These are phyloP conservation scores for Chaunax sp. DNA, from an alignment of 2,797 vertebrate species.

Conservation along the genomic window DNA sequence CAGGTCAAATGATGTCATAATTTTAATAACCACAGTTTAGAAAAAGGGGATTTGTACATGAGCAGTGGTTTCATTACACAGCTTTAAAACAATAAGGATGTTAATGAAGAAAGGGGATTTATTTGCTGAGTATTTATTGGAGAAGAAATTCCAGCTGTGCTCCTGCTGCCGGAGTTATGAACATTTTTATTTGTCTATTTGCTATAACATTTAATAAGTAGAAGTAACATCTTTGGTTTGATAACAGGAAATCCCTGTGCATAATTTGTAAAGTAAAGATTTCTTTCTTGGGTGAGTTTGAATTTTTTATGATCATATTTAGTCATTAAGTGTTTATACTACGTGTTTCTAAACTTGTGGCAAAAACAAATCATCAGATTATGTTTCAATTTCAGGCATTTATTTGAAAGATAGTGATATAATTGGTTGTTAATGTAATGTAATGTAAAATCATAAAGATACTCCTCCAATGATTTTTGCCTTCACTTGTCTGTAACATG, in stretches of 20 bases:
- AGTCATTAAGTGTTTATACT: not conserved
- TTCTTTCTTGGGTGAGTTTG: not conserved
- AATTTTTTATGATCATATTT: not conserved
- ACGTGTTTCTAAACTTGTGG: too few species aligned
- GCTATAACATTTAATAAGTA: not conserved
- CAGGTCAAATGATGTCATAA: slow-evolving; percentile 7
- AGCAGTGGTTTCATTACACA: not conserved
- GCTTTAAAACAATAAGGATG: not conserved
- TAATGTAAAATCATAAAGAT: too few species aligned
- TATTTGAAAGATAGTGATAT: too few species aligned
- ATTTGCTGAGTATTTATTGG: not conserved
- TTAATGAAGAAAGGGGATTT: not conserved
- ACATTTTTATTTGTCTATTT: not conserved
- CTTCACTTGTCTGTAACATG: too few species aligned
- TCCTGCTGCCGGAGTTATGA: not conserved
- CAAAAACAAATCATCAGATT: too few species aligned
- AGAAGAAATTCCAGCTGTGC: not conserved
- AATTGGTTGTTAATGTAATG: too few species aligned
- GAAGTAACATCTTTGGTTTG: not conserved
- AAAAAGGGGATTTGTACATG: not conserved
- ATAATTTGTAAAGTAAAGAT: not conserved
- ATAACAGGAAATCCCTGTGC: not conserved
- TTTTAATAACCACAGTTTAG: not conserved
- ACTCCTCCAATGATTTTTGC: too few species aligned
- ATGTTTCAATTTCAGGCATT: too few species aligned